Percentiles rank a stretch among this genome's conserved stretches.
These are phyloP conservation scores for Eubasilissa regina DNA, from an alignment of 1,140 invertebrate genomes.

Conservation along the genomic window DNA sequence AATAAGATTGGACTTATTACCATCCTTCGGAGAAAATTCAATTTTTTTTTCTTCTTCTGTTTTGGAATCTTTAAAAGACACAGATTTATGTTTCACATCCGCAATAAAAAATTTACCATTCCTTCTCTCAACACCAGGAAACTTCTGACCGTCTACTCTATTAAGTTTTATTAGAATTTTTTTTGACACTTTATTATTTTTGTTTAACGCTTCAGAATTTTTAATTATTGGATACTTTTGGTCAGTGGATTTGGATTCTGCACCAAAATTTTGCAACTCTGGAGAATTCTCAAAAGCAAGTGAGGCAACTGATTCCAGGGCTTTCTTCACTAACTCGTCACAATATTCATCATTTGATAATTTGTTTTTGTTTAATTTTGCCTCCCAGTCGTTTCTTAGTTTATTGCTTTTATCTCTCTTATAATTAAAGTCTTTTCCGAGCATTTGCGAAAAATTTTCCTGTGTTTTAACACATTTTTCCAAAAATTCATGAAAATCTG, in stretches of 20 bases:
- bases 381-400: constrained; percentile 65
- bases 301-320: constrained; percentile 62
- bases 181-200: constrained; percentile 2
- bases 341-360: constrained; percentile 71
- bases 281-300: constrained; percentile 3
- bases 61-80: not conserved
- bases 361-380: constrained; percentile 67
- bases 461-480: constrained; percentile 69
- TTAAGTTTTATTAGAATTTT: constrained; percentile 5
- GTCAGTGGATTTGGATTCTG: too few relatives aligned
- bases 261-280: not conserved
- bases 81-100: not conserved
- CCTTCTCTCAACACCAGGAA: constrained; percentile 32
- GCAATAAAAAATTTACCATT: constrained; percentile 17
- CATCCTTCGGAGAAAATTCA: not conserved
- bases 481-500: constrained; percentile 69
- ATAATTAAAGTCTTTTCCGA: constrained; percentile 62
- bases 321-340: constrained; percentile 68
- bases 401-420: constrained; percentile 62
- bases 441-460: constrained; percentile 62
- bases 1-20: not conserved
- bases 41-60: not conserved
- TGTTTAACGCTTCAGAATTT: not conserved
- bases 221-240: too few relatives aligned
- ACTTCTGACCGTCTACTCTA: constrained; percentile 16